These are phyloP conservation scores for Thamnaconus septentrionalis DNA, from an alignment of 2,113 vertebrate species.

Conservation along the genomic window DNA sequence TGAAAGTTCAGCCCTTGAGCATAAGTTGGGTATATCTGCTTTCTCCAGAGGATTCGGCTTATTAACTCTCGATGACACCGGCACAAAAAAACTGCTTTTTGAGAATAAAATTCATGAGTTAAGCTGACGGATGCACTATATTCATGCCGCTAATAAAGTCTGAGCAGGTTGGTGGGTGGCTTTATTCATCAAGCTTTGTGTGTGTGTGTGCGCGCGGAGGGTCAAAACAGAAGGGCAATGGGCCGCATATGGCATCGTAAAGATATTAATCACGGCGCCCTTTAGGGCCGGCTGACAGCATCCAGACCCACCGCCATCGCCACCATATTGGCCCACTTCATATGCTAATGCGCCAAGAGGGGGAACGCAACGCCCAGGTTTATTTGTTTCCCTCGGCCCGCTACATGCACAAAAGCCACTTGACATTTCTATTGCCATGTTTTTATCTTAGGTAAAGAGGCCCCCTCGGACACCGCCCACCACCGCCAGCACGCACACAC, in stretches of 20 bases:
- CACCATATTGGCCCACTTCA: slow-evolving; percentile 86
- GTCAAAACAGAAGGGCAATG: slow-evolving; percentile 78
- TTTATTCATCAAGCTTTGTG: slow-evolving; percentile 55
- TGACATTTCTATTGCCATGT: slow-evolving; percentile 80
- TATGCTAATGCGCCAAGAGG: slow-evolving; percentile 87
- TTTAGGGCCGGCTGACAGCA: slow-evolving; percentile 88
- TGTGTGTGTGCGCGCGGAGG: slow-evolving; percentile 36
- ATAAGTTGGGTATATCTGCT: too few species aligned
- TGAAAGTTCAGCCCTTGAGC: too few species aligned
- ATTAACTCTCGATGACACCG: too few species aligned
- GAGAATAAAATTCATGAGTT: not conserved
- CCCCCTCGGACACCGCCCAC: slow-evolving; percentile 65
- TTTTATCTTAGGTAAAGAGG: slow-evolving; percentile 79
- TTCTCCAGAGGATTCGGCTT: too few species aligned
- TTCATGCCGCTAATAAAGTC: slow-evolving; percentile 34
- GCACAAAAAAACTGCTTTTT: too few species aligned
- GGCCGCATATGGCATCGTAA: slow-evolving; percentile 92
- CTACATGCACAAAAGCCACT: slow-evolving; percentile 76
- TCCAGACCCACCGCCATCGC: slow-evolving; percentile 79
- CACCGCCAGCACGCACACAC: slow-evolving; percentile 27
- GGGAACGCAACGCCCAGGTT: slow-evolving; percentile 77
- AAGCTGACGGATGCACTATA: slow-evolving; percentile 17
- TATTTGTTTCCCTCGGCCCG: slow-evolving; percentile 76
- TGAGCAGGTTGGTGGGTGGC: slow-evolving; percentile 66
- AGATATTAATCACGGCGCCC: slow-evolving; percentile 94